Evolutionary conservation across 2,113 vertebrate species (phyloP).

Genomic region (Peromyscus californicus): DNA sequence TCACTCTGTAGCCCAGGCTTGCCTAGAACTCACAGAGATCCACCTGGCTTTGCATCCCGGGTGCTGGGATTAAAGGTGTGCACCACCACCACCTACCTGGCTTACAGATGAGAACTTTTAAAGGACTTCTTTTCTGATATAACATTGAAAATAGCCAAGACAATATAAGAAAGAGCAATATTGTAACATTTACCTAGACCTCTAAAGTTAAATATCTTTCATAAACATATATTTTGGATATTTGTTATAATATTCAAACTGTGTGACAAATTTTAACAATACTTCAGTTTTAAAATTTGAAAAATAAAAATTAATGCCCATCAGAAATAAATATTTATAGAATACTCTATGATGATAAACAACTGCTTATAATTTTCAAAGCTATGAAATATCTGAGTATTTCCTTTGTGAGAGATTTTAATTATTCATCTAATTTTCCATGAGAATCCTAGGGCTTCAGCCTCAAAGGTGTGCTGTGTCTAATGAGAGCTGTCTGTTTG

Average conservation of each 20-base stretch:
- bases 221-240: slow-evolving; percentile 11
- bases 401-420: slow-evolving; percentile 39
- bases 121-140: background rate
- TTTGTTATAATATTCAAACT: slow-evolving; percentile 20
- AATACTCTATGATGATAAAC: background rate
- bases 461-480: background rate
- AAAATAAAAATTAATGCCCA: background rate
- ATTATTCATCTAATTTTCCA: slow-evolving; percentile 19
- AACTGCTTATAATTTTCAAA: slow-evolving; percentile 29
- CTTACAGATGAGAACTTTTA: slow-evolving; percentile 22
- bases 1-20: too few relatives aligned
- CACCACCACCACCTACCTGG: too few relatives aligned
- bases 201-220: slow-evolving; percentile 36
- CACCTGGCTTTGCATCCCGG: too few relatives aligned
- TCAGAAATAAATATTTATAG: background rate
- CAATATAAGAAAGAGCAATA: background rate
- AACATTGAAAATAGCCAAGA: slow-evolving; percentile 32
- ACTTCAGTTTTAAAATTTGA: background rate
- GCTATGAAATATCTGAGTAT: background rate
- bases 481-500: slow-evolving; percentile 10
- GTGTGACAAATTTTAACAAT: slow-evolving; percentile 16
- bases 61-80: too few relatives aligned
- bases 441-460: background rate
- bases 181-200: slow-evolving; percentile 11
- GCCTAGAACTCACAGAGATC: too few relatives aligned